Conservation (phyloP, 2,113 vertebrate species). For the Coreoperca whiteheadi region DNA sequence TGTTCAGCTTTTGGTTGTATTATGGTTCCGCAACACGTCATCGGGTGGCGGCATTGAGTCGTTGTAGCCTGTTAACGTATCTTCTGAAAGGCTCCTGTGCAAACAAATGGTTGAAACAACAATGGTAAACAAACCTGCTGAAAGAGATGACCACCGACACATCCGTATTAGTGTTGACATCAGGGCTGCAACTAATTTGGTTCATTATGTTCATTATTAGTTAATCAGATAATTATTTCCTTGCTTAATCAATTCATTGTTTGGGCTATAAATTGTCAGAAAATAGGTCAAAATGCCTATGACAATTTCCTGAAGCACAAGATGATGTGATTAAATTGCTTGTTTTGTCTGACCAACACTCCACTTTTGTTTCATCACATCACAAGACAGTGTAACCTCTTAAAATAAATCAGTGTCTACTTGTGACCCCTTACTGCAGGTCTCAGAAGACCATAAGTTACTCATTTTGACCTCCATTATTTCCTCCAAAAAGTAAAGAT, state of each 20-base stretch:
- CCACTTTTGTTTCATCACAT: not conserved
- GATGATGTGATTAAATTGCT: not conserved
- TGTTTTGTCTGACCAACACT: not conserved
- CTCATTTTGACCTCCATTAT: not conserved
- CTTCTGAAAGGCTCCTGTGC: not conserved
- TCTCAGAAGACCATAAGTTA: not conserved
- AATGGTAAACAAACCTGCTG: no score
- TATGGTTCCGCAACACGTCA: slow-evolving; percentile 26
- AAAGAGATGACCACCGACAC: not conserved
- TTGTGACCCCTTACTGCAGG: not conserved
- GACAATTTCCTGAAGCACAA: not conserved
- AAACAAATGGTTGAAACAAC: no score
- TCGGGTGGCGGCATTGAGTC: slow-evolving; percentile 53
- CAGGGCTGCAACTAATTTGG: not conserved
- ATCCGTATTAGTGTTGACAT: not conserved
- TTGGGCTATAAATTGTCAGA: not conserved
- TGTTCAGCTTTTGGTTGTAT: not conserved
- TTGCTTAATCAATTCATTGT: not conserved
- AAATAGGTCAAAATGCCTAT: not conserved
- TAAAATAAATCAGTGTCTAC: not conserved
- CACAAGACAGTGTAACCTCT: not conserved
- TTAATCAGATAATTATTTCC: not conserved
- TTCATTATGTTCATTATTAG: not conserved
- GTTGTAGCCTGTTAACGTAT: not conserved
- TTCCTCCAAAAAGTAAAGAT: not conserved